Conservation (phyloP, 2,888 invertebrate species). For the Rotaria macrura region DNA sequence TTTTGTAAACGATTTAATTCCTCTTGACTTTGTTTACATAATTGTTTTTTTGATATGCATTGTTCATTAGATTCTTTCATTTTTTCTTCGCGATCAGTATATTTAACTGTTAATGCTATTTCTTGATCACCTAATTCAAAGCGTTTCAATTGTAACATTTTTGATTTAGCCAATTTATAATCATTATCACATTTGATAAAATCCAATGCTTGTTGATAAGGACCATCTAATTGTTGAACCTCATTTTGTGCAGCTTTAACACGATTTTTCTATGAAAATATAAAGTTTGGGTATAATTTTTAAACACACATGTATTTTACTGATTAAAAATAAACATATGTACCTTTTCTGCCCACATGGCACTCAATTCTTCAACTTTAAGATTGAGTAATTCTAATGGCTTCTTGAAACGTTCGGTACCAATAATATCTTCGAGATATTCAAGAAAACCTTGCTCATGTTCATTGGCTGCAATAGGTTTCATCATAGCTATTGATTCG, state of each 20-base stretch:
- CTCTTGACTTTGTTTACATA: slow-evolving; percentile 41
- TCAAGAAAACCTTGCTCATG: slow-evolving; percentile 91
- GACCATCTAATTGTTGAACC: slow-evolving; percentile 50
- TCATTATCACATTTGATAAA: slow-evolving; percentile 71
- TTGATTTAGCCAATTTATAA: slow-evolving; percentile 56
- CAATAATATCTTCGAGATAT: slow-evolving; percentile 93
- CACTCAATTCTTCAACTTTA: slow-evolving; percentile 64
- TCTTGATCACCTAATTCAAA: background rate
- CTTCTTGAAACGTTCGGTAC: slow-evolving; percentile 60
- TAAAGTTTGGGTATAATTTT: too few relatives aligned
- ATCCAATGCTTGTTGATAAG: slow-evolving; percentile 52
- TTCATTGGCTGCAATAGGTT: slow-evolving; percentile 72
- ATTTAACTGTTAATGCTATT: background rate
- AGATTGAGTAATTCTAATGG: slow-evolving; percentile 66
- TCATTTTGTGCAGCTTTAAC: slow-evolving; percentile 59
- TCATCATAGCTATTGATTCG: slow-evolving; percentile 97
- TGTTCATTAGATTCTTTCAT: background rate
- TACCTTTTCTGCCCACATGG: slow-evolving; percentile 63
- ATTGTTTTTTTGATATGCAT: background rate
- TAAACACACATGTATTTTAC: too few relatives aligned
- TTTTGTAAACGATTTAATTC: slow-evolving; percentile 40
- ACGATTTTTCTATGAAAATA: slow-evolving; percentile 58
- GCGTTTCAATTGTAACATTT: background rate
- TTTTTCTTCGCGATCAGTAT: background rate
- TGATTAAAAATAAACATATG: too few relatives aligned